A percentile compares a stretch with the other conserved stretches of the same genome.
These are phyloP conservation scores for Colistium nudipinnis DNA, from an alignment of 2,113 vertebrate species.

Conservation along the genomic window DNA sequence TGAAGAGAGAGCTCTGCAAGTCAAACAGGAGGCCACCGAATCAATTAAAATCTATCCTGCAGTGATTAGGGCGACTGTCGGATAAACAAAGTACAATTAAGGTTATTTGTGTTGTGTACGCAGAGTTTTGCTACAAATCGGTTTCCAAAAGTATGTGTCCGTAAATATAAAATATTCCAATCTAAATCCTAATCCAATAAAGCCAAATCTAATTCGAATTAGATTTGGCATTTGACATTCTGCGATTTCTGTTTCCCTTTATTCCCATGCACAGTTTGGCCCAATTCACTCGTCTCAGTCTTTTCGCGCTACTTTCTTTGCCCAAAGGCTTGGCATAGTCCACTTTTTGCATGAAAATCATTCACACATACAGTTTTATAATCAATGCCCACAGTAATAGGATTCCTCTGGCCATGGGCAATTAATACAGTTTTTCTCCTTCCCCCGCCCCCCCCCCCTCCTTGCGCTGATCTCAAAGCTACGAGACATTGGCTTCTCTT, in stretches of 20 bases:
- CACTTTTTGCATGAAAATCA: conserved; percentile 89
- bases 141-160: neutral
- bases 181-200: conserved; percentile 38
- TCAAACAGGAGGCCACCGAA: conserved; percentile 64
- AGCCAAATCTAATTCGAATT: conserved; percentile 57
- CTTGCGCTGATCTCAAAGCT: conserved; percentile 94
- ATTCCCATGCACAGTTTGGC: conserved; percentile 52
- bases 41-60: conserved; percentile 63
- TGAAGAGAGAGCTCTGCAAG: conserved; percentile 75
- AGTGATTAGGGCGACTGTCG: conserved; percentile 33
- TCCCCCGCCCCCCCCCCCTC: conserved; percentile 86
- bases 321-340: conserved; percentile 64
- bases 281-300: conserved; percentile 72
- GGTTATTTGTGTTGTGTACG: conserved; percentile 3
- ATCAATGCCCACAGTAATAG: conserved; percentile 99
- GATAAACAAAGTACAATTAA: conserved; percentile 15
- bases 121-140: neutral
- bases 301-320: conserved; percentile 64
- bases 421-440: conserved; percentile 99
- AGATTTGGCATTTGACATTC: conserved; percentile 47
- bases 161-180: neutral
- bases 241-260: conserved; percentile 49
- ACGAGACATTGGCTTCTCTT: conserved; percentile 96
- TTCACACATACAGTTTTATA: conserved; percentile 94
- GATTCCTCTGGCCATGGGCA: conserved; percentile 98